A percentile compares a stretch with the other conserved stretches of the same genome.
phyloP scores from a whole-genome alignment of 2,113 vertebrate genomes.

The Rallus limicola region DNA sequence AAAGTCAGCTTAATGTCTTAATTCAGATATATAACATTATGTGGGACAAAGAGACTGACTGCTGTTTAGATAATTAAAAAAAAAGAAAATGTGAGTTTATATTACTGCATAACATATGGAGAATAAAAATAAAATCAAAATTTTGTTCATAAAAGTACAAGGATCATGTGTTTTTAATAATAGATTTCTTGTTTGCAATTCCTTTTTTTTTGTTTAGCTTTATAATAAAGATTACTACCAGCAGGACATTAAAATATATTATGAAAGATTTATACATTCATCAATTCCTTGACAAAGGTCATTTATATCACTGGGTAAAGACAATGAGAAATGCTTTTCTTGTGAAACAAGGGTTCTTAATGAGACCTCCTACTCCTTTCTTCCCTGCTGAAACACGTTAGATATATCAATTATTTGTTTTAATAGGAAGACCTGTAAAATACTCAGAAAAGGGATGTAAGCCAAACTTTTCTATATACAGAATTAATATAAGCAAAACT shows the following conservation, averaged over 20 bases:
- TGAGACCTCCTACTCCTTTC: constrained; percentile 68
- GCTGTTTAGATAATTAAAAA: neutral
- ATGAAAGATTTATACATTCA: constrained; percentile 71
- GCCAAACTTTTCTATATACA: neutral
- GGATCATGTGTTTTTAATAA: neutral
- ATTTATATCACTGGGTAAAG: constrained; percentile 56
- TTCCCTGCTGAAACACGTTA: constrained; percentile 62
- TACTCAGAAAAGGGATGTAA: neutral
- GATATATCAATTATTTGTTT: constrained; percentile 71
- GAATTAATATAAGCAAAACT: neutral
- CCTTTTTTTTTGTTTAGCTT: neutral
- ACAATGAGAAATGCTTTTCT: constrained; percentile 55
- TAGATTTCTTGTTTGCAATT: constrained; percentile 11
- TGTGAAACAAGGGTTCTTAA: constrained; percentile 60
- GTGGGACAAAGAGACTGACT: neutral
- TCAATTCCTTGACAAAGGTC: constrained; percentile 67
- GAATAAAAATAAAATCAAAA: neutral
- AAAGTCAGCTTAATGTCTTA: neutral
- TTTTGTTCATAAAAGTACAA: neutral
- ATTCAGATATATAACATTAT: neutral
- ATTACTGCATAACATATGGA: neutral
- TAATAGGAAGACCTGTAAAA: constrained; percentile 27
- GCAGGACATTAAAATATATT: constrained; percentile 64
- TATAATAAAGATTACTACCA: constrained; percentile 56
- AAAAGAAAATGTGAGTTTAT: neutral